These are phyloP conservation scores for Aleiodes alternator DNA, from an alignment of 2,888 invertebrate species.

Conservation along the genomic window DNA sequence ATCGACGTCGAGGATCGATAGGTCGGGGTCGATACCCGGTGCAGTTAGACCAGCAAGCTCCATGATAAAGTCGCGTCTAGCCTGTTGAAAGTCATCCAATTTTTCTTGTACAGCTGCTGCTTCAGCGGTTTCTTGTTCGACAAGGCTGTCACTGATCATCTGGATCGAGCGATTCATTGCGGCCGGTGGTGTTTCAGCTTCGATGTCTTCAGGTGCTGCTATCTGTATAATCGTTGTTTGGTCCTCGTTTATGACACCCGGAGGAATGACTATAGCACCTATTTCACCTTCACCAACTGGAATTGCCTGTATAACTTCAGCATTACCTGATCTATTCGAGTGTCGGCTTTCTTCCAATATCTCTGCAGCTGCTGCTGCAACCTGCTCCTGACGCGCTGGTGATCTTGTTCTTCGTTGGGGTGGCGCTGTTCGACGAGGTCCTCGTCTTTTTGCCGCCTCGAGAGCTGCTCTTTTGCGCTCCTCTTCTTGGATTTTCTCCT, in stretches of 20 bases:
- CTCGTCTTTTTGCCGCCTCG: constrained; percentile 42
- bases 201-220: constrained; percentile 46
- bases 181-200: background rate
- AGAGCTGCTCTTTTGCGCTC: constrained; percentile 19
- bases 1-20: constrained; percentile 46
- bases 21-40: constrained; percentile 56
- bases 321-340: constrained; percentile 63
- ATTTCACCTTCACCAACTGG: constrained; percentile 62
- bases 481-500: constrained; percentile 56
- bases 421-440: constrained; percentile 27
- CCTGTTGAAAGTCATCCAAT: constrained; percentile 65
- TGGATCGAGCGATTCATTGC: constrained; percentile 62
- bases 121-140: constrained; percentile 65
- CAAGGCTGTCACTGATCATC: constrained; percentile 61
- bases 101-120: constrained; percentile 59
- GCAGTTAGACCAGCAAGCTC: constrained; percentile 65
- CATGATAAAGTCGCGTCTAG: constrained; percentile 69
- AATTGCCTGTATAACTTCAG: constrained; percentile 64
- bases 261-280: constrained; percentile 65
- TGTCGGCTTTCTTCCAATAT: constrained; percentile 59
- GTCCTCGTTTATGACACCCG: constrained; percentile 60
- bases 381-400: background rate
- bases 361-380: constrained; percentile 31
- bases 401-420: constrained; percentile 4
- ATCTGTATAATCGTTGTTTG: constrained; percentile 65